Evolutionary conservation across 2,888 invertebrate species (phyloP).

Genomic region (Ennomos quercinarius): DNA sequence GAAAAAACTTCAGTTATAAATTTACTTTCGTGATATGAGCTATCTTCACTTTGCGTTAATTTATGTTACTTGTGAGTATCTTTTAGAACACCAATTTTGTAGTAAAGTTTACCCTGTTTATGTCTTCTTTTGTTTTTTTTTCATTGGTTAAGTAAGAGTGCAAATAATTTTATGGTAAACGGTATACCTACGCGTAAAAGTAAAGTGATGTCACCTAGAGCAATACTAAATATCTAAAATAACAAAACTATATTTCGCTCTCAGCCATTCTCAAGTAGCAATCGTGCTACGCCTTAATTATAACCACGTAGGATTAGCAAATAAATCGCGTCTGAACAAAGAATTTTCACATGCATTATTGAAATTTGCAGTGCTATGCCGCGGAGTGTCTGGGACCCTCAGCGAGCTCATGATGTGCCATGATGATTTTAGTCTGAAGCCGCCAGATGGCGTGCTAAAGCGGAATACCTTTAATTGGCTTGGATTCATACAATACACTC

Average conservation of each 20-base stretch:
- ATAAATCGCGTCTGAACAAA: too few relatives aligned
- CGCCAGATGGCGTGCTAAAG: conserved; percentile 67
- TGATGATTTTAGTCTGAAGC: conserved; percentile 66
- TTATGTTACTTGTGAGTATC: conserved; percentile 28
- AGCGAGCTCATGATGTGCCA: conserved; percentile 68
- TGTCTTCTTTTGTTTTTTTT: too few relatives aligned
- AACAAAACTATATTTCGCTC: too few relatives aligned
- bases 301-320: too few relatives aligned
- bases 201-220: too few relatives aligned
- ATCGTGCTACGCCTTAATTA: too few relatives aligned
- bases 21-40: conserved; percentile 21
- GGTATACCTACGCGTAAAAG: too few relatives aligned
- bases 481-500: conserved; percentile 70
- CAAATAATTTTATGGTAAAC: too few relatives aligned
- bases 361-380: conserved; percentile 35
- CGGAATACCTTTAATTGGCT: conserved; percentile 71
- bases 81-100: neutral
- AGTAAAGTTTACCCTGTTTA: conserved; percentile 1
- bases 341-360: too few relatives aligned
- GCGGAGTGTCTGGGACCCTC: conserved; percentile 34
- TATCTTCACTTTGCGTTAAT: conserved; percentile 13
- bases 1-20: conserved; percentile 4
- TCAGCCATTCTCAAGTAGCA: too few relatives aligned
- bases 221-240: too few relatives aligned
- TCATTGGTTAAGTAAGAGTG: too few relatives aligned